Evolutionary conservation across 2,888 invertebrate species (phyloP).

Genomic region (Lobophora halterata): DNA sequence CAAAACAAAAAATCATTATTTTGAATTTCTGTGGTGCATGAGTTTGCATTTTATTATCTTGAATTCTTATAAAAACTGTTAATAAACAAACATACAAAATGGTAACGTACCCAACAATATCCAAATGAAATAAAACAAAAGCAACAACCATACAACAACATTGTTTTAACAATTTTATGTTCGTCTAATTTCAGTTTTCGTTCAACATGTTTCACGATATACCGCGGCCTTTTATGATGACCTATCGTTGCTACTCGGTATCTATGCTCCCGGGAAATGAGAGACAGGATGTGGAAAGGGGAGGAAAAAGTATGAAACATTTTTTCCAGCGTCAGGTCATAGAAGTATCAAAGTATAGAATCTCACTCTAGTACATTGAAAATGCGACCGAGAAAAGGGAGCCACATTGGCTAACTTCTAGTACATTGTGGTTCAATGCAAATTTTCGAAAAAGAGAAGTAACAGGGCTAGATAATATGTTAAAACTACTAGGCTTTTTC

Average conservation of each 20-base stretch:
- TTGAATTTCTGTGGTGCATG: conserved; percentile 36
- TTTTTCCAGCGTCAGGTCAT: background rate
- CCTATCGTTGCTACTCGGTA: conserved; percentile 95
- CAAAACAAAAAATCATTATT: background rate
- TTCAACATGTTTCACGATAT: conserved; percentile 94
- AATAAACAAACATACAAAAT: conserved; percentile 23
- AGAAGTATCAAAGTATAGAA: too few species aligned
- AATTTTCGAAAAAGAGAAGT: too few species aligned
- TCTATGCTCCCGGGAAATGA: conserved; percentile 97
- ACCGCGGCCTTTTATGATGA: conserved; percentile 89
- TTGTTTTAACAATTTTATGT: conserved; percentile 3
- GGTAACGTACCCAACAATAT: conserved; percentile 12
- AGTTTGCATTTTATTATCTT: conserved; percentile 53
- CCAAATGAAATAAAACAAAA: background rate
- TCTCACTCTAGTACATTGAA: too few species aligned
- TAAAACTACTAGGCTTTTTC: too few species aligned
- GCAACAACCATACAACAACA: too few species aligned
- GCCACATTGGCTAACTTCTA: too few species aligned
- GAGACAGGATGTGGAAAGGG: conserved; percentile 95
- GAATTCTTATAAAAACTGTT: conserved; percentile 45
- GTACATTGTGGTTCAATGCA: too few species aligned
- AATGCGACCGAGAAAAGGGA: too few species aligned
- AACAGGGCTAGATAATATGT: too few species aligned
- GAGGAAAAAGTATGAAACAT: conserved; percentile 92
- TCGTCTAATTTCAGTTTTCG: conserved; percentile 86